Evolutionary conservation across 2,888 invertebrate genomes (phyloP).

Genomic region (Homarus gammarus): DNA sequence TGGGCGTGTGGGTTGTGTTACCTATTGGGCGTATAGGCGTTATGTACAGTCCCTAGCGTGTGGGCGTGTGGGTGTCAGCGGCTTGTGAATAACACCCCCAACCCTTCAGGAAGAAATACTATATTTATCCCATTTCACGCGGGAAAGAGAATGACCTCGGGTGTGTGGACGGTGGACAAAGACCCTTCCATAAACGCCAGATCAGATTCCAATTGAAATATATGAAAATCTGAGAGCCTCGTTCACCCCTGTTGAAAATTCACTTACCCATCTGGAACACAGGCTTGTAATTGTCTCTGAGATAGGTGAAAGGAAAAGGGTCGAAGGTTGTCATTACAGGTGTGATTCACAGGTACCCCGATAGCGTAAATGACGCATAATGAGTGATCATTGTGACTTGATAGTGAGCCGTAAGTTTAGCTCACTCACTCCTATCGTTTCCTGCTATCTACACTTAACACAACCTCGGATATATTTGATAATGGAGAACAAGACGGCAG

Average conservation of each 20-base stretch:
- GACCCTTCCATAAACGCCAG: too few relatives aligned
- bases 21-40: too few relatives aligned
- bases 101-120: neutral
- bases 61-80: too few relatives aligned
- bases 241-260: neutral
- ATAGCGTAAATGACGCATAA: conserved; percentile 41
- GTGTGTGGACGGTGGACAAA: neutral
- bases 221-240: neutral
- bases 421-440: neutral
- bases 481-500: neutral
- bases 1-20: too few relatives aligned
- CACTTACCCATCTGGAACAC: neutral
- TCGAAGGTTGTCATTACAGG: conserved; percentile 3
- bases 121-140: neutral
- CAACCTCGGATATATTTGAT: neutral
- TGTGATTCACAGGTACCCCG: conserved; percentile 19
- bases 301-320: neutral
- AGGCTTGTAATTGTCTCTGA: neutral
- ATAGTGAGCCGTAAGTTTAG: neutral
- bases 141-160: neutral
- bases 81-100: too few relatives aligned
- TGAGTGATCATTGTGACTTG: neutral
- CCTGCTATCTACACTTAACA: neutral
- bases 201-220: conserved; percentile 6
- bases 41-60: too few relatives aligned